Conservation (phyloP, 2,888 invertebrate species). For the Pristionchus mayeri region DNA sequence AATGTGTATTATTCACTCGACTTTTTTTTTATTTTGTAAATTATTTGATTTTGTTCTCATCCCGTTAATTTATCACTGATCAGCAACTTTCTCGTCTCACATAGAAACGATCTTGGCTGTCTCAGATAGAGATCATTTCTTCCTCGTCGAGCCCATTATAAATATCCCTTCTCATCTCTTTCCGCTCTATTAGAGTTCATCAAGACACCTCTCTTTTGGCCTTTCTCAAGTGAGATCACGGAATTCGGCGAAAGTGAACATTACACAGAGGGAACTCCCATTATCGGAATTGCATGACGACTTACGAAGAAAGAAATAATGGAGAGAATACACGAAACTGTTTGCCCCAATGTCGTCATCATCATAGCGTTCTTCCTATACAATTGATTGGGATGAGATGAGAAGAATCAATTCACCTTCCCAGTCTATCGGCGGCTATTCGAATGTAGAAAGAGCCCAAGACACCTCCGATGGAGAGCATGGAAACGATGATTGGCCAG, state of each 20-base stretch:
- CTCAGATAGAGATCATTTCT: constrained; percentile 1
- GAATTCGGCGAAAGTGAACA: neutral
- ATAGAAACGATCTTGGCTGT: neutral
- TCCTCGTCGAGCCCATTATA: too few species aligned
- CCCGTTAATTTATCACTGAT: neutral
- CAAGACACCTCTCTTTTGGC: neutral
- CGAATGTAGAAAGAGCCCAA: constrained; percentile 34
- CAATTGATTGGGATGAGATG: neutral
- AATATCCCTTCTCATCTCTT: too few species aligned
- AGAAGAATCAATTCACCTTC: neutral
- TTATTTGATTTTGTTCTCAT: neutral
- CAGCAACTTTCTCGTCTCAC: neutral
- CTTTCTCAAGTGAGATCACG: neutral
- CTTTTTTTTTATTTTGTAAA: neutral
- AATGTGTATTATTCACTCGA: too few species aligned
- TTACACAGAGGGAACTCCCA: neutral
- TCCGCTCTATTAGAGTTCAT: too few species aligned
- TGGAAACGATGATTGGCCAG: too few species aligned
- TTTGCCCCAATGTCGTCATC: constrained; percentile 23
- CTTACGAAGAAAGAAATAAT: constrained; percentile 30
- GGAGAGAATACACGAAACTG: neutral
- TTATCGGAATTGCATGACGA: neutral
- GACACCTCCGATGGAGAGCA: constrained; percentile 2
- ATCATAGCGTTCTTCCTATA: neutral
- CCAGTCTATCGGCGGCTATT: constrained; percentile 1